Evolutionary conservation across 2,113 vertebrate species (phyloP).

Genomic region (Gadus macrocephalus): DNA sequence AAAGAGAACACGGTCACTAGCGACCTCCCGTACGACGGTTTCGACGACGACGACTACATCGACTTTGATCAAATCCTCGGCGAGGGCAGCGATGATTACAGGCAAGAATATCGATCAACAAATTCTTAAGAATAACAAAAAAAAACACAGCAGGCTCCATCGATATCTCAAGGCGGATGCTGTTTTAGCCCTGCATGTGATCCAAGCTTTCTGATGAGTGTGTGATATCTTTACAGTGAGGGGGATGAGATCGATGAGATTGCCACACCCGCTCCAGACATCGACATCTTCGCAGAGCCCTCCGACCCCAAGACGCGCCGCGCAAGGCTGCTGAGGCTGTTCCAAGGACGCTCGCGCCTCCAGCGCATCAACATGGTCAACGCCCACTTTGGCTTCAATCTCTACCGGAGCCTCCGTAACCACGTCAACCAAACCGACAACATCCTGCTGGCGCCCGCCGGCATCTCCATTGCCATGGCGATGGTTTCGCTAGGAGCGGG

Average conservation of each 20-base stretch:
- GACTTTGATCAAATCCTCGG: slow-evolving; percentile 83
- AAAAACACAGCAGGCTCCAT: background rate
- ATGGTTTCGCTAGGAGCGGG: slow-evolving; percentile 88
- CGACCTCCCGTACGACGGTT: slow-evolving; percentile 79
- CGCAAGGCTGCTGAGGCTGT: slow-evolving; percentile 83
- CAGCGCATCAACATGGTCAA: slow-evolving; percentile 90
- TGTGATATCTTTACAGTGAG: slow-evolving; percentile 53
- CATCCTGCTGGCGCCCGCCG: slow-evolving; percentile 88
- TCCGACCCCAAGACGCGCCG: slow-evolving; percentile 73
- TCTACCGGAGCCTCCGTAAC: slow-evolving; percentile 84
- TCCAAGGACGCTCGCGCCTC: slow-evolving; percentile 85
- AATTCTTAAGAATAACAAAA: background rate
- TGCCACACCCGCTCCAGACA: slow-evolving; percentile 64
- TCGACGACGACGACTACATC: slow-evolving; percentile 85
- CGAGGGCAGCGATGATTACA: slow-evolving; percentile 79
- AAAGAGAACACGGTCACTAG: slow-evolving; percentile 91
- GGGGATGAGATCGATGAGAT: slow-evolving; percentile 81
- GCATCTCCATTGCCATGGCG: slow-evolving; percentile 92
- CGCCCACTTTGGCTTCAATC: slow-evolving; percentile 84
- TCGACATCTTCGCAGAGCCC: slow-evolving; percentile 74
- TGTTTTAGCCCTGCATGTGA: no score
- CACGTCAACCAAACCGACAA: slow-evolving; percentile 79
- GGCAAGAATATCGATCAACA: slow-evolving; percentile 33
- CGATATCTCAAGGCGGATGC: background rate
- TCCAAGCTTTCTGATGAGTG: background rate